Base-by-base conservation (phyloP, 1,140 invertebrate species). In the Leptonema lineaticorne region DNA sequence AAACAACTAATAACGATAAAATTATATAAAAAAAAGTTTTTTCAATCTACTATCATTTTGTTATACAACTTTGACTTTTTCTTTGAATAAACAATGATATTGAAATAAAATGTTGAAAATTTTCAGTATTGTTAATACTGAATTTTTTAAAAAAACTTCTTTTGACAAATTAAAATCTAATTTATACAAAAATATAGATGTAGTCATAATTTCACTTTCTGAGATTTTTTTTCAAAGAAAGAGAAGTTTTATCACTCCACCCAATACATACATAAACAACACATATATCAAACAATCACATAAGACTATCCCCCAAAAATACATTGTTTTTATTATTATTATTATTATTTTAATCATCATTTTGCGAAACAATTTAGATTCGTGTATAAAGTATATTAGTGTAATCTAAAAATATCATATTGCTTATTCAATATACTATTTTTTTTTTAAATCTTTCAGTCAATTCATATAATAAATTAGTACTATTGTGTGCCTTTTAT, bases 321-420 rank as follows among this genome's bases (percentile, higher is more conserved):
- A 48, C 18, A 20, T 48, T 6, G 18, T 20, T 48, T 8, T 48
- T 48, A 5, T 16, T 48, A 8, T 7, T 48, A 2, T 26, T 2
- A 16, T 53, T 53, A 6, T 53, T 53, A 18, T 53, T 53, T 20
- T 53, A 41, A 41, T 41, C 37, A 41, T 41, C 37, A 11, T 41
- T 41, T 11, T n/a, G n/a, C n/a, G n/a, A n/a, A n/a, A 41, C 16
- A 33, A 33, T 14, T 41, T 41, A 9, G 16, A 9, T 41, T 9
- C 16, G 37, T 41, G 16, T 41, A 41, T 53, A 53, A 22, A 22
- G 48, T 53, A 53, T 53, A 53, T 58, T 58, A 58, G 24, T 58
- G 28, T 46, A 62, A 62, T 62, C 62, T 64, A 64, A 64, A 64
- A 50, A 64, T 64, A 62, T 62, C 22, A 70, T 70, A 71, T 71